Percentiles rank a stretch among this genome's conserved stretches.
phyloP scores from a whole-genome alignment of 2,888 invertebrate species.

The Ennomos erosarius region DNA sequence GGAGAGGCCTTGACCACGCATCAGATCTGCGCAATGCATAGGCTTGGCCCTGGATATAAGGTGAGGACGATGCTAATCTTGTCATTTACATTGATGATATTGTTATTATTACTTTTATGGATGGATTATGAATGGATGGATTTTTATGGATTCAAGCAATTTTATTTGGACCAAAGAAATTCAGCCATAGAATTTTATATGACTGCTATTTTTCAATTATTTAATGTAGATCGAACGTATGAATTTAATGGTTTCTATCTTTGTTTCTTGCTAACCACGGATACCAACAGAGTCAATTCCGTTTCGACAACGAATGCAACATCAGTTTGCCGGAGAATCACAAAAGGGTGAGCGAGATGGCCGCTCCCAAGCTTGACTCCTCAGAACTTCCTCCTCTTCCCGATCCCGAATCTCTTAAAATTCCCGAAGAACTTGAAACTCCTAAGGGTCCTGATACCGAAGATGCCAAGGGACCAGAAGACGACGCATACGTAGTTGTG shows the following conservation, averaged over 20 bases:
- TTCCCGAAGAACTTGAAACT: constrained; percentile 29
- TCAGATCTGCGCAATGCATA: constrained; percentile 99
- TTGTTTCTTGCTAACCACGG: constrained; percentile 73
- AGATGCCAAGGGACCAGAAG: constrained; percentile 63
- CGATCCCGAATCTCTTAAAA: constrained; percentile 39
- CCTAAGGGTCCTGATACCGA: constrained; percentile 49
- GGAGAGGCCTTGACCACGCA: constrained; percentile 98
- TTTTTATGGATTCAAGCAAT: background rate
- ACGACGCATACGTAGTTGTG: constrained; percentile 79
- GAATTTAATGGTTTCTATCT: constrained; percentile 38
- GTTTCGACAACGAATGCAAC: constrained; percentile 99
- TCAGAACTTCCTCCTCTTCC: constrained; percentile 53
- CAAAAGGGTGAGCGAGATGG: constrained; percentile 95
- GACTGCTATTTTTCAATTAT: too few species aligned
- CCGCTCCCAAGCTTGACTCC: constrained; percentile 75
- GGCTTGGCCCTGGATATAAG: constrained; percentile 99
- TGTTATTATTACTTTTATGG: background rate
- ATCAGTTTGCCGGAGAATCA: constrained; percentile 98
- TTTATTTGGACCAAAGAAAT: too few species aligned
- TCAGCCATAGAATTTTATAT: too few species aligned
- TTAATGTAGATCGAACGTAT: too few species aligned
- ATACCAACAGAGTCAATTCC: constrained; percentile 96
- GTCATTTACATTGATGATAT: constrained; percentile 1
- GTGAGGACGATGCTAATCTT: constrained; percentile 73
- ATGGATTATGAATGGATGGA: too few species aligned